Percentiles rank a stretch among this genome's conserved stretches.
Evolutionary conservation across 1,140 invertebrate genomes (phyloP).

Genomic region (Drosophila oshimai): DNA sequence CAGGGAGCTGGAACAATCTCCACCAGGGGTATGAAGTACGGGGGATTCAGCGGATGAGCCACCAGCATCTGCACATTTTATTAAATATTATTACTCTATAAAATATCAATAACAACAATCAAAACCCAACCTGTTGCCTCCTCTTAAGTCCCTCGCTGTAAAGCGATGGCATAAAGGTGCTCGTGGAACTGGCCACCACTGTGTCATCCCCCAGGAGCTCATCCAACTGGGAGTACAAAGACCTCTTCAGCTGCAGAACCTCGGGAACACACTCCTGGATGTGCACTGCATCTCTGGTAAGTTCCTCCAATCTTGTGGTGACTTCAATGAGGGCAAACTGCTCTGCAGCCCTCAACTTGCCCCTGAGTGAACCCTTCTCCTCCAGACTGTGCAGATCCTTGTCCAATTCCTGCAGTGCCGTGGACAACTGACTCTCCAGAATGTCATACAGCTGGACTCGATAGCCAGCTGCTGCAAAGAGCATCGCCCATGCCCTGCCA

Average conservation of each 20-base stretch:
- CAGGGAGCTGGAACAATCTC: conserved; percentile 97
- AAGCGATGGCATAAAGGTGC: conserved; percentile 93
- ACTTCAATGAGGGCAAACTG: conserved; percentile 91
- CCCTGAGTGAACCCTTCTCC: conserved; percentile 88
- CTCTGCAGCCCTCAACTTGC: conserved; percentile 87
- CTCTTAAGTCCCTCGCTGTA: conserved; percentile 87
- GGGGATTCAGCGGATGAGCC: conserved; percentile 97
- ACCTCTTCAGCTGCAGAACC: conserved; percentile 91
- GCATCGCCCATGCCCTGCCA: conserved; percentile 96
- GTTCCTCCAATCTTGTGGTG: conserved; percentile 86
- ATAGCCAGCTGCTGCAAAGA: conserved; percentile 95
- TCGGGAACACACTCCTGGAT: conserved; percentile 97
- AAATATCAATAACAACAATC: background rate
- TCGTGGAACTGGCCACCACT: conserved; percentile 95
- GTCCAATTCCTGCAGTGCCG: conserved; percentile 89
- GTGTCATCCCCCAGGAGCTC: conserved; percentile 87
- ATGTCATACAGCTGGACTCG: conserved; percentile 93
- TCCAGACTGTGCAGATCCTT: conserved; percentile 89
- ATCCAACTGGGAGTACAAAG: conserved; percentile 91
- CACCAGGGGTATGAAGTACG: conserved; percentile 96
- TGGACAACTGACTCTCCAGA: conserved; percentile 87
- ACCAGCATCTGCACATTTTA: conserved; percentile 82
- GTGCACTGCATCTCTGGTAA: conserved; percentile 88
- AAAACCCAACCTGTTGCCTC: conserved; percentile 49
- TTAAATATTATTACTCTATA: background rate